Conservation (phyloP, 2,113 vertebrate genomes). For the Saimiri boliviensis region DNA sequence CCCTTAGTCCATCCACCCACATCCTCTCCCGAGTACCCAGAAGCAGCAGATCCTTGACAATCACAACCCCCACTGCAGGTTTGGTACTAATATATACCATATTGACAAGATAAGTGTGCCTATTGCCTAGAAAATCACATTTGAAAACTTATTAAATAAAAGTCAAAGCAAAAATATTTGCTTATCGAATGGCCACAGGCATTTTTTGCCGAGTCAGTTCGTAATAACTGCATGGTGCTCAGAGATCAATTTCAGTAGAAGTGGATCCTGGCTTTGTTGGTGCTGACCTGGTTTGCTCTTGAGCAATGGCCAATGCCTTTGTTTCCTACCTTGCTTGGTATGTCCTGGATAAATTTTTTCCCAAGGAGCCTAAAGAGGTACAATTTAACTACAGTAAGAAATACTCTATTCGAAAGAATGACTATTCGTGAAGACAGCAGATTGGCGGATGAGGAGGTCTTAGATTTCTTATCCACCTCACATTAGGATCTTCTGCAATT, state of each 20-base stretch:
- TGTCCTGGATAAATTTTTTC: background rate
- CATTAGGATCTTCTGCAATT: slow-evolving; percentile 30
- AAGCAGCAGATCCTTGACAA: background rate
- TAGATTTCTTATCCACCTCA: background rate
- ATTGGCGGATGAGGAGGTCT: background rate
- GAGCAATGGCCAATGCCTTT: background rate
- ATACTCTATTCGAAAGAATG: slow-evolving; percentile 46
- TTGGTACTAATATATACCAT: background rate
- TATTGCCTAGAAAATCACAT: background rate
- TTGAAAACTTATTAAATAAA: slow-evolving; percentile 19
- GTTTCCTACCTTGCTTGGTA: background rate
- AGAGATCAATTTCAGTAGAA: slow-evolving; percentile 39
- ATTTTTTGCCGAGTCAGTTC: background rate
- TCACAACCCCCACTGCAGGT: background rate
- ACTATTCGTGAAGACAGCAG: slow-evolving; percentile 41
- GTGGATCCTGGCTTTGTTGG: background rate
- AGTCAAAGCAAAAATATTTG: background rate
- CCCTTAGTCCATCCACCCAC: background rate
- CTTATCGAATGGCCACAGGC: background rate
- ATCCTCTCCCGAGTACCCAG: background rate
- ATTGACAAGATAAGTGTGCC: background rate
- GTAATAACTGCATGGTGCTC: background rate
- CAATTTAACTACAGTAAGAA: background rate
- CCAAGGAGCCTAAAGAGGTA: background rate
- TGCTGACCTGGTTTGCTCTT: slow-evolving; percentile 27